Evolutionary conservation across 2,888 invertebrate genomes (phyloP), one percentile per base, ranked within the genome.

Genomic region (Drosophila kuntzei): DNA sequence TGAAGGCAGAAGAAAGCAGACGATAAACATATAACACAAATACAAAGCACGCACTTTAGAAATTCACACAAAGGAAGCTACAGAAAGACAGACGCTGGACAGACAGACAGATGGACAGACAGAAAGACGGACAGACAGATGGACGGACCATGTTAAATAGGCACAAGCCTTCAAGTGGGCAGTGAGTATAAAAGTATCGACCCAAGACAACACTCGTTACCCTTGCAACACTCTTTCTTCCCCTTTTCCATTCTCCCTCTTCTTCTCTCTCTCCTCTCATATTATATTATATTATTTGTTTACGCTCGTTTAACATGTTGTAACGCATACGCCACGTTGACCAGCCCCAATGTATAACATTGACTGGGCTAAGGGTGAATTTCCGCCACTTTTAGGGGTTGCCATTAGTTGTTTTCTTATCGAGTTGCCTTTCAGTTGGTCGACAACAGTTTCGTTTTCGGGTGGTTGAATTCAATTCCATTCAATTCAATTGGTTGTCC

Each of bases 291-390:
- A 39, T 32, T 69, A 61, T 79, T 79, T 75, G 62, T 76, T 79
- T 79, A 76, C 61, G 79, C 75, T 61, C 18, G 44, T 74, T 78
- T 59, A 63, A 49, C 63, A 68, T 44, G 39, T 18, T 50, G 64
- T 62, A 49, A 73, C 37, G 61, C 64, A 77, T 77, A 79, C 77
- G 76, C 53, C 67, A 43, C 43, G 63, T 63, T 79, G 77, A 67
- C 79, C 77, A 76, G 58, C 64, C 61, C 53, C 76, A 77, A 76
- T 29, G 36, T 25, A n/a, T 44, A 46, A 51, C 79, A 70, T 77
- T 79, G 62, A 55, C 54, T 50, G 27, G 27, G 22, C 61, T 65
- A 62, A 75, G 77, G 77, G 79, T 77, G 67, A 59, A 78, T 67
- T 75, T 67, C 63, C 70, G 63, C 32, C 47, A 32, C 47, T 51